Base-by-base conservation (phyloP, 1,140 invertebrate species). In the Drosophila repleta region DNA sequence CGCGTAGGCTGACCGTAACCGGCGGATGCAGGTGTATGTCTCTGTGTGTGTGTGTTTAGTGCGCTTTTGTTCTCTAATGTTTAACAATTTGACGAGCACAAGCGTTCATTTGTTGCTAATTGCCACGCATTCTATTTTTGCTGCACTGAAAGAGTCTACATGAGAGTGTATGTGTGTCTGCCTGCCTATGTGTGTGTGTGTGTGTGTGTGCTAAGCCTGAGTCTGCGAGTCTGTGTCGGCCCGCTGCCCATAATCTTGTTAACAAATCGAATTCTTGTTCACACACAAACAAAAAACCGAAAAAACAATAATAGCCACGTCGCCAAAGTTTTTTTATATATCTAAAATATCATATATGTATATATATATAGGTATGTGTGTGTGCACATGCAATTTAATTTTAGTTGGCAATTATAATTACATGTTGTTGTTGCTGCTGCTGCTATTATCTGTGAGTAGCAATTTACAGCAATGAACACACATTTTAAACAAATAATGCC, bases 191-290 rank as follows among this genome's bases (percentile, higher is more conserved):
- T 32, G 26, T 51, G 26, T 51, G 26, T 51, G 49, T 52, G 4
- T 26, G 46, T 15, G 20, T 48, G 45, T 21, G 6, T 24, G 45
- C 6, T 51, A 17, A 20, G 65, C 68, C 20, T 18, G 53, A 57
- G 37, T 77, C 65, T 77, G 67, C 26, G 48, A 51, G 60, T 49
- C 32, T n/a, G n/a, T n/a, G n/a, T n/a, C n/a, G n/a, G 32, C 55
- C 65, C 18, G 57, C 57, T 39, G 39, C 61, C 66, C 79, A 83
- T 83, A 90, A 90, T 90, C 81, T 90, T 90, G 89, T 90, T 90
- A 90, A 90, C 89, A 90, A 90, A 90, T 90, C 81, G 90, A 88
- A 90, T 87, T 87, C 89, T 89, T 90, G 89, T 90, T 90, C 84
- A 90, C 88, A 90, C 81, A 43, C 39, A 43, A 43, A 35, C 32